These are phyloP conservation scores for Apomyelois bistriatella DNA, from an alignment of 2,888 invertebrate species.

Conservation along the genomic window DNA sequence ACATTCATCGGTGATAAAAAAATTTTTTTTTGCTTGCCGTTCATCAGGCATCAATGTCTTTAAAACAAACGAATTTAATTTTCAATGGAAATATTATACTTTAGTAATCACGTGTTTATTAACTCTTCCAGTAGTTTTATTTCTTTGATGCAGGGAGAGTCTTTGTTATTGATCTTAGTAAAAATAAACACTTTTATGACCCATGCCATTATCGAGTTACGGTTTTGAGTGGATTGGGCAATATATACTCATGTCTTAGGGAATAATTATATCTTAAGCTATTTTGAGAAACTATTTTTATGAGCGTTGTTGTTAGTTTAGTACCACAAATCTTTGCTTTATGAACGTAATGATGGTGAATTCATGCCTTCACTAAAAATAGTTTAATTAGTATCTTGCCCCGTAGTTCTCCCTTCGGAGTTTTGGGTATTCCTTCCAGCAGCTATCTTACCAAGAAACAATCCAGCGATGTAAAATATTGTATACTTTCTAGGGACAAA, in stretches of 20 bases:
- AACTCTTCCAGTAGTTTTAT: constrained; percentile 24
- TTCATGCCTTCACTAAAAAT: not conserved
- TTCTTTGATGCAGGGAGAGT: constrained; percentile 13
- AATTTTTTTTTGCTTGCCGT: too few species aligned
- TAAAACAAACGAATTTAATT: too few species aligned
- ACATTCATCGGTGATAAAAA: too few species aligned
- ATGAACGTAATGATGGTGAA: not conserved
- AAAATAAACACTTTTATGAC: constrained; percentile 61
- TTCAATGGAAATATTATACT: too few species aligned
- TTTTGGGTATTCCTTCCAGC: too few species aligned
- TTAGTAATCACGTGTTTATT: too few species aligned
- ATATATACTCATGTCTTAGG: constrained; percentile 6
- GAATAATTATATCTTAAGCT: constrained; percentile 9
- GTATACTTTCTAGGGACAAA: too few species aligned
- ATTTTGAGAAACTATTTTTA: constrained; percentile 4
- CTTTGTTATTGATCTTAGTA: constrained; percentile 60
- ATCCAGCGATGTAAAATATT: too few species aligned
- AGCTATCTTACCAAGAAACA: too few species aligned
- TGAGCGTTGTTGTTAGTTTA: not conserved
- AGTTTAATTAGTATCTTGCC: not conserved
- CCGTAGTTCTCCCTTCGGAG: too few species aligned
- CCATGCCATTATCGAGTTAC: constrained; percentile 54
- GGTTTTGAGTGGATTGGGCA: constrained; percentile 31
- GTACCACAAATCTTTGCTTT: not conserved
- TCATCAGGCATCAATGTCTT: too few species aligned